Evolutionary conservation across 2,888 invertebrate species (phyloP), one percentile per base, ranked within the genome.

Genomic region (Xylophagus ater): DNA sequence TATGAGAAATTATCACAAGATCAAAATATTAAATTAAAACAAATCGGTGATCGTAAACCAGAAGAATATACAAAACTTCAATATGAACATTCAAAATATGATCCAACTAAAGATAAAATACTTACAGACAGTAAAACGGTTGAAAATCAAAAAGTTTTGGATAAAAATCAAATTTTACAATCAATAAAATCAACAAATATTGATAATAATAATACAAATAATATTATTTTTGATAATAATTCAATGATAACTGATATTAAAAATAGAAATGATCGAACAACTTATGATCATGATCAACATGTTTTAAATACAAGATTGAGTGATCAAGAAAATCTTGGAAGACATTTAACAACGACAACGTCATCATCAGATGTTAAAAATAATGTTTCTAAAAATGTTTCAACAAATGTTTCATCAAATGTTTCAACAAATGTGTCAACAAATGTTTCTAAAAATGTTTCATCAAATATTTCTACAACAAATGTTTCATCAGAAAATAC

Each of bases 1-100:
- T 68, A 60, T n/a, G 43, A 49, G 57, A 58, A 70, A 66, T 57
- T 68, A 60, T 48, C 68, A 50, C 54, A 68, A 65, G 57, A 56
- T 60, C 53, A 60, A 55, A 41, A 69, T 55, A 62, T 64, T 38
- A 59, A 61, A 40, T 52, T 66, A 15, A 64, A 64, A 34, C 48
- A 50, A 35, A 48, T 47, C 34, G 47, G 50, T n/a, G 37, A 49
- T 6, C 37, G 46, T n/a, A 43, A 46, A 32, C 46, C 52, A 3
- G 43, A 47, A 9, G 64, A 62, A 32, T 31, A 43, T 17, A 29
- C 36, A 15, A 44, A 39, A 36, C 43, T 42, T 26, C 37, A 34
- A 26, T 26, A 32, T 23, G 43, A 46, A 37, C 40, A 33, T 21
- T 37, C 33, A 24, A 37, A 28, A 19, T 43, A 38, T 20, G 44